Percentiles rank a stretch among this genome's conserved stretches.
Conservation (phyloP, 2,113 vertebrate species). For the Myodes glareolus region DNA sequence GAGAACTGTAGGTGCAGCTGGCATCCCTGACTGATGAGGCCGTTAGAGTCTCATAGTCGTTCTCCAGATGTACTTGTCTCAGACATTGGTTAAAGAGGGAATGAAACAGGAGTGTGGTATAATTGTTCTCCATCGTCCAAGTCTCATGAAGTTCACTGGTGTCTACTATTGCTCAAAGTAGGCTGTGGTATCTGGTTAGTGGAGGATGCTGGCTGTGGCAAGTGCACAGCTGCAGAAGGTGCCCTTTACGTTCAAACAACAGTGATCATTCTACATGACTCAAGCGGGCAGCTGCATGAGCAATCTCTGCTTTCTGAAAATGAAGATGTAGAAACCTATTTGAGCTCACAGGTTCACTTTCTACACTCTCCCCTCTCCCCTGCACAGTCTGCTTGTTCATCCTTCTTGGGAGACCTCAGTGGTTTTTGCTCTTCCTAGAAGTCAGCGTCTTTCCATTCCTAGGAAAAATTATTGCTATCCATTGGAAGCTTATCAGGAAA, state of each 20-base stretch:
- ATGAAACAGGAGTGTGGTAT: background rate
- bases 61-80: background rate
- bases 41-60: background rate
- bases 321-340: background rate
- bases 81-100: background rate
- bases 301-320: background rate
- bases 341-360: rapidly evolving
- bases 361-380: background rate
- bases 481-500: background rate
- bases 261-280: background rate
- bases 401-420: background rate
- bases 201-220: background rate
- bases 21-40: background rate
- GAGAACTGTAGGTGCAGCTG: background rate
- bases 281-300: background rate
- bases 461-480: background rate
- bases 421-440: background rate
- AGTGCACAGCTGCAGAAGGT: background rate
- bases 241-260: background rate
- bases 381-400: background rate
- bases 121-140: background rate
- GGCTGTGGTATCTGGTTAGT: background rate
- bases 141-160: background rate
- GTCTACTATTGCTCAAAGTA: background rate
- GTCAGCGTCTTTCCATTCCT: background rate